A percentile compares a stretch with the other conserved stretches of the same genome.
These are phyloP conservation scores for Helicoverpa assulta DNA, from an alignment of 2,888 invertebrate species.

Conservation along the genomic window DNA sequence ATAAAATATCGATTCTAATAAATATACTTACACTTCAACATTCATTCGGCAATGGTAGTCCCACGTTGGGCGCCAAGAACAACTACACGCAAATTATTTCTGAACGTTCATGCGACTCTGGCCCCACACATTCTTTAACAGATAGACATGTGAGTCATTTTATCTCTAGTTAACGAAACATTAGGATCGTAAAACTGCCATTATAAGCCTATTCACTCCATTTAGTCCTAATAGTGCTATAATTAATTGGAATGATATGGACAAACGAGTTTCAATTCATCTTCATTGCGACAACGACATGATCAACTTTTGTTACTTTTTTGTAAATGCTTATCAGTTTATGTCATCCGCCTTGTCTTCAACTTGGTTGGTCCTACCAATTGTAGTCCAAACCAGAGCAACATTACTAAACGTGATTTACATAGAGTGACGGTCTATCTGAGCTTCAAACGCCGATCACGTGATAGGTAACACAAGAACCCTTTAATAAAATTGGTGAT, in stretches of 20 bases:
- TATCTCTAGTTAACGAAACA: background rate
- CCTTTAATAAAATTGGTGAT: too few species aligned
- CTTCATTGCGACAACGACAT: conserved; percentile 8
- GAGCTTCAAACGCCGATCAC: too few species aligned
- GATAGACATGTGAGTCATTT: conserved; percentile 14
- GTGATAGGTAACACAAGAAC: too few species aligned
- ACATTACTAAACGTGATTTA: too few species aligned
- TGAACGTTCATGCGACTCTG: background rate
- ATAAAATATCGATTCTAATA: too few species aligned
- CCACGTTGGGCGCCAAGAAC: conserved; percentile 45
- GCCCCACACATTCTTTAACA: background rate
- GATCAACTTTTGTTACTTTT: conserved; percentile 11
- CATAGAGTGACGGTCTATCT: too few species aligned
- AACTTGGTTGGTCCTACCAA: too few species aligned
- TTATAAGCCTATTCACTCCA: conserved; percentile 8
- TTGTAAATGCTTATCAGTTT: background rate
- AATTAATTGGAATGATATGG: conserved; percentile 36
- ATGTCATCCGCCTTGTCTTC: too few species aligned
- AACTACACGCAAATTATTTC: conserved; percentile 4
- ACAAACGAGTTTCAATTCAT: conserved; percentile 40
- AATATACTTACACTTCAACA: background rate
- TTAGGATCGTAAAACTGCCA: background rate
- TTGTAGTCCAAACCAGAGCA: too few species aligned
- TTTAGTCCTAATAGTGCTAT: conserved; percentile 21
- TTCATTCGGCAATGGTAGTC: too few species aligned